Conservation (phyloP, 1,140 invertebrate species). For the Limonius californicus region DNA sequence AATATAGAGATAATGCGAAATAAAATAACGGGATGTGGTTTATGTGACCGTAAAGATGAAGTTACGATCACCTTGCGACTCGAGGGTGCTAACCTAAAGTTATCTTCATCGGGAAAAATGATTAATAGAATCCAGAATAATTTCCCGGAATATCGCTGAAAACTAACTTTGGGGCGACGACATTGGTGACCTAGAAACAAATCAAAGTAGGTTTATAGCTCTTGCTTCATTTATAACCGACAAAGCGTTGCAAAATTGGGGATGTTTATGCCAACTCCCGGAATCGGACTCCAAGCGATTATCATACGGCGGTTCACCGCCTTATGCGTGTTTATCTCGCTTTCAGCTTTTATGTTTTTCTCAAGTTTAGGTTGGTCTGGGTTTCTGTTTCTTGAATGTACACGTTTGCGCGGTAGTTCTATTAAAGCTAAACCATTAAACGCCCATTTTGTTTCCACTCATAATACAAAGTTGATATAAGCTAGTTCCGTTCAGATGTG, state of each 20-base stretch:
- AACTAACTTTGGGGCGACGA: background rate
- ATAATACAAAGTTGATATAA: no score
- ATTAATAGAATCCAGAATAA: slow-evolving; percentile 3
- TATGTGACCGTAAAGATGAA: slow-evolving; percentile 1
- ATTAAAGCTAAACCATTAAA: slow-evolving; percentile 4
- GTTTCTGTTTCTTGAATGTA: background rate
- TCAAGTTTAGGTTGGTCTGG: background rate
- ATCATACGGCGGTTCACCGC: slow-evolving; percentile 8
- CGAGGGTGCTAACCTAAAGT: background rate
- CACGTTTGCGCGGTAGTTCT: background rate
- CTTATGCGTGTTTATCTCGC: slow-evolving; percentile 5
- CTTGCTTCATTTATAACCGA: slow-evolving; percentile 8
- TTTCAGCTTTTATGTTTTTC: slow-evolving; percentile 5
- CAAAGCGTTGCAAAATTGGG: background rate
- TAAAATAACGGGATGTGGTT: background rate
- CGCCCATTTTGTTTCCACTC: background rate
- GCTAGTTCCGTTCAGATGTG: no score
- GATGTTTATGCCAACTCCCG: slow-evolving; percentile 4
- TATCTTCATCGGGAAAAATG: slow-evolving; percentile 1
- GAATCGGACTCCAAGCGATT: background rate
- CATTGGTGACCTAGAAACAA: slow-evolving; percentile 3
- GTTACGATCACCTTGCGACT: background rate
- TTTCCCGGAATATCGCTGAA: background rate
- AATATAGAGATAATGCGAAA: slow-evolving; percentile 4
- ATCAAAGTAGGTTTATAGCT: slow-evolving; percentile 3